Evolutionary conservation across 1,140 invertebrate species (phyloP), one percentile per base, ranked within the genome.

Genomic region (Ceratosolen fusciceps): DNA sequence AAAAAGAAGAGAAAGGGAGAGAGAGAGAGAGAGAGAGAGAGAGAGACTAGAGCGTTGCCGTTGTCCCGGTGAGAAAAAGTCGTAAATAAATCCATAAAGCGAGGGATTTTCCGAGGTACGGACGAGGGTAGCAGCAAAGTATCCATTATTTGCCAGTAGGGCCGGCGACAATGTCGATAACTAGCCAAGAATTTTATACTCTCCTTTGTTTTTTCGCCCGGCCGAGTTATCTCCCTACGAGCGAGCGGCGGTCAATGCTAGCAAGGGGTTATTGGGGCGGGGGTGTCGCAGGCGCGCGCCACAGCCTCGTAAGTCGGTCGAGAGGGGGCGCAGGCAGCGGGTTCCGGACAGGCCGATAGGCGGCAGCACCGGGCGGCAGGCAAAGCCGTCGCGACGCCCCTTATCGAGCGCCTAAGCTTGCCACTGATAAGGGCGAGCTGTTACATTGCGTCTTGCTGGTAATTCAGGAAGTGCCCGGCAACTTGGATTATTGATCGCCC

Each of bases 301-400:
- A 19, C 60, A 79, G 80, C 74, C 68, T 80, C 81, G 78, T 56
- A 82, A 81, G 70, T 31, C 24, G 8, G 83, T 21, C 81, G 79
- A 74, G 37, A 29, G 67, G 5, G 10, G 39, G 39, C 3, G 26
- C 10, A 4, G 39, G 39, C 3, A n/a, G 7, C 0, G 49, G 31
- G 0, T 24, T 0, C 5, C 26, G 21, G 19, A 9, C 2, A 8
- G 7, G 2, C 73, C 73, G 31, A 16, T 21, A 82, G 83, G 14
- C 79, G 81, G 83, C 82, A 76, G 74, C 82, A 83, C 47, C 4
- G 39, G 0, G 21, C 39, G 34, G 52, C 39, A 37, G n/a, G 3
- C 31, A 1, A 21, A 31, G 29, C 34, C 39, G 39, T 47, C 47
- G 26, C 52, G 65, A 26, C 60, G 39, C 43, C 60, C 2, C 67